Evolutionary conservation across 2,888 invertebrate genomes (phyloP).

Genomic region (Platypus cylindrus): DNA sequence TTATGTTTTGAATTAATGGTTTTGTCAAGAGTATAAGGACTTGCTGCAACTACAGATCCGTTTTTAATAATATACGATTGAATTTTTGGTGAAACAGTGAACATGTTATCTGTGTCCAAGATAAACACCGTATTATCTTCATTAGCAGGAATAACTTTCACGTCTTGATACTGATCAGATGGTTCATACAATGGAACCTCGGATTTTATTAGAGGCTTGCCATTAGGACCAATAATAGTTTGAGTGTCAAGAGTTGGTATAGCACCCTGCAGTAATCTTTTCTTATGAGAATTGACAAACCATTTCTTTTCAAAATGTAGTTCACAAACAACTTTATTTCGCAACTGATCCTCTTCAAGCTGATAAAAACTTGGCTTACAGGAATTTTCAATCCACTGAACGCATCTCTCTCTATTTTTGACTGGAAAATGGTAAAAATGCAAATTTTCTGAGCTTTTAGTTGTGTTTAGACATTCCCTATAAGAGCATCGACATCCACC

Average conservation of each 20-base stretch:
- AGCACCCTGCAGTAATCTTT: conserved; percentile 42
- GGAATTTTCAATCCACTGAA: conserved; percentile 45
- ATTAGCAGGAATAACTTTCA: conserved; percentile 24
- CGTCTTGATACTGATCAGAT: conserved; percentile 13
- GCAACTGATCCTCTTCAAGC: conserved; percentile 43
- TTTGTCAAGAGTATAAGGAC: conserved; percentile 7
- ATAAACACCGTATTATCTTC: conserved; percentile 30
- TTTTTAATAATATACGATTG: conserved; percentile 29
- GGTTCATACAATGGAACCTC: conserved; percentile 8
- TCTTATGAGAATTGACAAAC: conserved; percentile 42
- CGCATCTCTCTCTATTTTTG: conserved; percentile 44
- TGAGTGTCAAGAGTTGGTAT: conserved; percentile 39
- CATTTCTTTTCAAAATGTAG: conserved; percentile 42
- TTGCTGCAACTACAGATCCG: conserved; percentile 25
- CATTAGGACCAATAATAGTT: conserved; percentile 14
- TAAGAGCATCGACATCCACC: conserved; percentile 49
- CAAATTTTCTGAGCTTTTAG: conserved; percentile 35
- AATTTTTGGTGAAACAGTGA: conserved; percentile 22
- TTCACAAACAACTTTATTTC: conserved; percentile 48
- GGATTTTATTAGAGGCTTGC: conserved; percentile 2
- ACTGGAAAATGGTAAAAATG: conserved; percentile 53
- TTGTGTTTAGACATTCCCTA: conserved; percentile 39
- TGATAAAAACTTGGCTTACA: conserved; percentile 40
- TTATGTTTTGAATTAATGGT: conserved; percentile 12
- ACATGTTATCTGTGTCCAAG: conserved; percentile 27